phyloP scores from a whole-genome alignment of 2,888 invertebrate species.

The Melolontha melolontha region DNA sequence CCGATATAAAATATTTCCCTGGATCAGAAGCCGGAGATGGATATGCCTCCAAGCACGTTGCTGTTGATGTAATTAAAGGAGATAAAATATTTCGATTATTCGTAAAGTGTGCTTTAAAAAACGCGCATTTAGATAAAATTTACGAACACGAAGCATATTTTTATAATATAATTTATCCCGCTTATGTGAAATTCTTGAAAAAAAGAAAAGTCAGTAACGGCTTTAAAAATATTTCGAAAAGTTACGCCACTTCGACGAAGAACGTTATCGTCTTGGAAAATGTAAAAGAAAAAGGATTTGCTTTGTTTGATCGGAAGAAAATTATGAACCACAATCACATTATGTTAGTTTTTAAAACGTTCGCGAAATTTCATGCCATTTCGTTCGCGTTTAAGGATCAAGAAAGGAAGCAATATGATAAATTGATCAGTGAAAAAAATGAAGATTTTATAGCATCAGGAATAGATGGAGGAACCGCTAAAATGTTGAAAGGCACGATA shows the following conservation, averaged over 20 bases:
- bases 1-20: neutral
- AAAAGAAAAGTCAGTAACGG: neutral
- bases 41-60: conserved; percentile 10
- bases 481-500: neutral
- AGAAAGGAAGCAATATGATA: conserved; percentile 45
- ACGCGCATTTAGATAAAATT: no score
- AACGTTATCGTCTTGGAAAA: conserved; percentile 51
- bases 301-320: conserved; percentile 45
- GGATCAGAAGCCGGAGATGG: neutral
- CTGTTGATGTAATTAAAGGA: neutral
- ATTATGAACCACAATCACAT: conserved; percentile 52
- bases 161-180: conserved; percentile 15
- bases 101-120: conserved; percentile 6
- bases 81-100: conserved; percentile 13
- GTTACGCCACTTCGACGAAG: conserved; percentile 41
- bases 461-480: neutral
- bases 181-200: conserved; percentile 4
- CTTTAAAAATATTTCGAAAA: conserved; percentile 36
- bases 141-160: conserved; percentile 13
- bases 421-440: conserved; percentile 17
- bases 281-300: conserved; percentile 47
- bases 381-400: conserved; percentile 50
- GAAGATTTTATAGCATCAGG: no score
- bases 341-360: conserved; percentile 50
- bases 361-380: conserved; percentile 51